Evolutionary conservation across 2,888 invertebrate species (phyloP).

Genomic region (Meliscaeva auricollis): DNA sequence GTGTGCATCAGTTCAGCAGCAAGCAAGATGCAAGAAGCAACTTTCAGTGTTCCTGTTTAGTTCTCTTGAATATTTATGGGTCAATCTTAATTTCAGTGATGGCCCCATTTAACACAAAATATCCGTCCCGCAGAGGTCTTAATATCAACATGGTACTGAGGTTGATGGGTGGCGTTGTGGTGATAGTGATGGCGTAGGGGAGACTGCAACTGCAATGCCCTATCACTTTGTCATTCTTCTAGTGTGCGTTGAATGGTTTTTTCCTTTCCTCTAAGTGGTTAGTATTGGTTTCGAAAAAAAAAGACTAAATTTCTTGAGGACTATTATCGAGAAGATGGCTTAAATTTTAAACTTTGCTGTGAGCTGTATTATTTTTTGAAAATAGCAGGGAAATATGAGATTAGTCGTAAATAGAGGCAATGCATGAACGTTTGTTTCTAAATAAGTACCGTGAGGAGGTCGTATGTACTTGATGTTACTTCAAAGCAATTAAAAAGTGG

Average conservation of each 20-base stretch:
- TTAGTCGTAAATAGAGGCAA: no score
- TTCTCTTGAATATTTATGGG: conserved; percentile 71
- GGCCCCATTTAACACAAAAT: conserved; percentile 71
- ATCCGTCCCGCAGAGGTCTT: conserved; percentile 54
- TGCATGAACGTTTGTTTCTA: no score
- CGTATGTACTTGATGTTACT: no score
- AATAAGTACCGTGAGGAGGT: no score
- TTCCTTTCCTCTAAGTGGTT: conserved; percentile 12
- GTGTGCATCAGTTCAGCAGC: background rate
- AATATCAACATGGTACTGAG: conserved; percentile 40
- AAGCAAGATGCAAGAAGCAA: conserved; percentile 15
- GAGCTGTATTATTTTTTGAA: no score
- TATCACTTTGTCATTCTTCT: conserved; percentile 58
- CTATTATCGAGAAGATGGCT: no score
- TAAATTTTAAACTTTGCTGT: no score
- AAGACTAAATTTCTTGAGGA: no score
- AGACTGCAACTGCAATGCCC: conserved; percentile 64
- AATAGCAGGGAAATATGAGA: no score
- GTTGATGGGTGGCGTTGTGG: background rate
- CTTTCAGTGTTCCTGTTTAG: conserved; percentile 12
- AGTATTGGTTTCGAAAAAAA: background rate
- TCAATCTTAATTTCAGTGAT: conserved; percentile 75
- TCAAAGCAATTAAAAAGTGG: no score
- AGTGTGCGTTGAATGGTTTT: conserved; percentile 1
- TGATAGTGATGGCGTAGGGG: conserved; percentile 18